phyloP scores from a whole-genome alignment of 2,888 invertebrate genomes.

The Eupithecia subumbrata region DNA sequence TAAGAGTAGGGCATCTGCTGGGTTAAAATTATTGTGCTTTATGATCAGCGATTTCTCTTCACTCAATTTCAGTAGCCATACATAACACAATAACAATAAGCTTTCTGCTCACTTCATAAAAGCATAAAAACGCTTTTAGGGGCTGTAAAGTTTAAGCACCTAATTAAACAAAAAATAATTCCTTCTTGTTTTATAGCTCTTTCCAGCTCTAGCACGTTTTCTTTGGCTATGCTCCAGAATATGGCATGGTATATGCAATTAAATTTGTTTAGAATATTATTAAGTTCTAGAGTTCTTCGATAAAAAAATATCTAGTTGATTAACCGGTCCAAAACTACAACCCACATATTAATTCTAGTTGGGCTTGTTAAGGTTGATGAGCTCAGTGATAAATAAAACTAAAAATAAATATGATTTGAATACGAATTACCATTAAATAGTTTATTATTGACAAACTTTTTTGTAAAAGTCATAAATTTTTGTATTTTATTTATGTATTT shows the following conservation, averaged over 20 bases:
- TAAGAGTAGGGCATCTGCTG: slow-evolving; percentile 50
- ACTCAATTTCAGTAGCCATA: neutral
- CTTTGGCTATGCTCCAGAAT: neutral
- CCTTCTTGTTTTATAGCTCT: neutral
- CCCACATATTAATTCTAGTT: slow-evolving; percentile 20
- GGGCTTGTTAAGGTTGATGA: slow-evolving; percentile 9
- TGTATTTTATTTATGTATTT: neutral
- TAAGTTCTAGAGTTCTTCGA: neutral
- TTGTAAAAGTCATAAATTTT: neutral
- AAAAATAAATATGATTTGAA: slow-evolving; percentile 1
- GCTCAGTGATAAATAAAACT: neutral
- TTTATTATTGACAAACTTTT: neutral
- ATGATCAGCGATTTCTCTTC: slow-evolving; percentile 21
- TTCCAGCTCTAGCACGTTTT: neutral
- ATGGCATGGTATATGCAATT: neutral
- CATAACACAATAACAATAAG: neutral
- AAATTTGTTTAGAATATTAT: neutral
- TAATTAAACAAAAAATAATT: neutral
- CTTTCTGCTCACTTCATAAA: neutral
- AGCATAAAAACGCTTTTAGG: neutral
- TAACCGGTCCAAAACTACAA: slow-evolving; percentile 18
- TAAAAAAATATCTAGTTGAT: neutral
- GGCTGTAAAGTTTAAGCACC: neutral
- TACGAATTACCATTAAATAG: neutral
- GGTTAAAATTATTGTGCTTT: slow-evolving; percentile 35